Base-by-base conservation (phyloP, 2,797 vertebrate genomes). In the Cuniculus paca region DNA sequence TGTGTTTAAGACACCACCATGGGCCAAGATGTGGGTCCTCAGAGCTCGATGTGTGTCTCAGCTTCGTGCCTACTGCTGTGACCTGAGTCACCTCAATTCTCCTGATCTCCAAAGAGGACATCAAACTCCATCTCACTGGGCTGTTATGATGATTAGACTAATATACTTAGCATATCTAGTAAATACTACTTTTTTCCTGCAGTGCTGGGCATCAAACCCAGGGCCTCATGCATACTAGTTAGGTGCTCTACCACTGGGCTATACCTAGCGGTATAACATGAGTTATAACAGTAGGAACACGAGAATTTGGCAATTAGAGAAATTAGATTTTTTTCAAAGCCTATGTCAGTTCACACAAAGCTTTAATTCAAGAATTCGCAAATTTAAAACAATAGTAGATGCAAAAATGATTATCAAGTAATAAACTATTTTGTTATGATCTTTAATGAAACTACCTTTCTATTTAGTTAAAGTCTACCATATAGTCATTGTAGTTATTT, bases 391-490 rank as follows among this genome's bases (percentile, higher is more conserved):
- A 90, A 65, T 7, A 34, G 22, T 28, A 78, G 45, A 70, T 39
- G 50, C 19, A 81, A 77, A 82, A 85, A 50, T 3, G 48, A 82
- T 79, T 39, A 85, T 72, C n/a, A 92, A 84, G 56, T 90, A 84
- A 84, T 83, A 34, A 81, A 87, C 52, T 75, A 81, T 84, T 83
- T 90, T 82, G 65, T 68, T 68, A 72, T 68, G 13, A 68, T 63
- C 9, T 88, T 87, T 34, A 91, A 42, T 60, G 26, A 65, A 95
- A 85, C 36, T 68, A 77, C 13, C 72, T 89, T 95, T 86, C n/a
- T 95, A 48, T 36, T 93, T 91, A 39, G 28, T 85, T 89, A 88
- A 96, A 79, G 93, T 78, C 78, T 1, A 52, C 19, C 22, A n/a
- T 72, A 61, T 52, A 14, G 17, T 81, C 26, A 63, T 58, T 63